Evolutionary conservation across 2,113 vertebrate species (phyloP), one percentile per base, ranked within the genome.

Genomic region (Poecile atricapillus): DNA sequence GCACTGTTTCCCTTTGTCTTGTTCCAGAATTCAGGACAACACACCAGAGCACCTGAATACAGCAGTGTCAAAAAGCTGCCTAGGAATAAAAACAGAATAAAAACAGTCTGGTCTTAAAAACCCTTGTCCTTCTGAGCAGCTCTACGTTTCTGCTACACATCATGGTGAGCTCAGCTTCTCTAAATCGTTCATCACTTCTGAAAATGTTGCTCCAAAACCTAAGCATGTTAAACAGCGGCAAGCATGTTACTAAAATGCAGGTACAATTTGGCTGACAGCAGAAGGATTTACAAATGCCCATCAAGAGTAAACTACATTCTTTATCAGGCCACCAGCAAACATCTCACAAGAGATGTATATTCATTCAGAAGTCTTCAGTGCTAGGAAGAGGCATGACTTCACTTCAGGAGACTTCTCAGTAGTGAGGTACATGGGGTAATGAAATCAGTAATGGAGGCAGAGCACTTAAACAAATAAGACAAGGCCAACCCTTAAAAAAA

Each of bases 41-140:
- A 69, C 25, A 64, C 10, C 0, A 0, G 11, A 87, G 50, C 28
- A 67, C 30, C 5, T 2, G 3, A 37, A 35, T 20, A 46, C 15
- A 83, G 59, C 19, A 23, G 16, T 14, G 8, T 35, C 12, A 7
- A 41, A 80, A 64, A 83, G 23, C 27, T 49, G 12, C 23, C 37
- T 35, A 39, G 21, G 37, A 89, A 56, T 2, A 9, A 52, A 23
- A 60, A 23, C 15, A 46, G 11, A n/a, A n/a, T n/a, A n/a, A n/a
- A n/a, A n/a, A n/a, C n/a, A n/a, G 0, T 21, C 15, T 44, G 18
- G 30, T 46, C 71, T 90, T 62, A 37, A 73, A 93, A 76, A 10
- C 5, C 5, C 20, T 60, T 58, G 17, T 19, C 23, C 41, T 71
- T n/a, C 41, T 44, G 43, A 86, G 49, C 44, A 85, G 43, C 27